phyloP scores from a whole-genome alignment of 2,888 invertebrate genomes.

The Teleogryllus oceanicus region DNA sequence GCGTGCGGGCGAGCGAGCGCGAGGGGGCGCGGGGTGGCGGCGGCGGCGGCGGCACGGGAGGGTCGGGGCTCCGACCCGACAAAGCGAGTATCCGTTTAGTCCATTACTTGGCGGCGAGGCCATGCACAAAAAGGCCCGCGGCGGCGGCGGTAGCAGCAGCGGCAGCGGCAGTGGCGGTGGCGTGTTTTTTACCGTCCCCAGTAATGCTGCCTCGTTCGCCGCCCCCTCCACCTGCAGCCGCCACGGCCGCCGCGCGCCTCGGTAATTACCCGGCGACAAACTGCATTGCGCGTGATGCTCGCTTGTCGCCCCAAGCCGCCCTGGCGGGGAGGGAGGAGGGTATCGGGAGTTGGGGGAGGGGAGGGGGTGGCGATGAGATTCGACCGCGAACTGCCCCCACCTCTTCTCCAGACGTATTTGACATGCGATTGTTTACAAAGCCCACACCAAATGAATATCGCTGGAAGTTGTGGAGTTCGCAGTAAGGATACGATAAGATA shows the following conservation, averaged over 20 bases:
- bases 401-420: no score
- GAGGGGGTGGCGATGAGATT: neutral
- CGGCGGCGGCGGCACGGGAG: neutral
- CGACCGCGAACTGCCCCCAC: no score
- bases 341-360: neutral
- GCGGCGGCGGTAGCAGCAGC: no score
- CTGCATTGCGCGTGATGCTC: neutral
- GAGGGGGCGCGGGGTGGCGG: no score
- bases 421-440: no score
- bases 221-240: neutral
- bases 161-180: neutral
- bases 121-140: neutral
- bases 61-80: neutral
- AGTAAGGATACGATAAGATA: no score
- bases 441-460: no score
- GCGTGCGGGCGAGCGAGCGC: no score
- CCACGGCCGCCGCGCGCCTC: neutral
- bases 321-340: neutral
- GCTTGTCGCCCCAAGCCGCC: no score
- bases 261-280: slow-evolving; percentile 7
- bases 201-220: neutral
- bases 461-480: no score
- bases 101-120: slow-evolving; percentile 6
- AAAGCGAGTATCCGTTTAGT: neutral
- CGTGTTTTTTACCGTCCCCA: neutral